Evolutionary conservation across 1,140 invertebrate genomes (phyloP), one percentile per base, ranked within the genome.

Genomic region (Zelostemma sp.): DNA sequence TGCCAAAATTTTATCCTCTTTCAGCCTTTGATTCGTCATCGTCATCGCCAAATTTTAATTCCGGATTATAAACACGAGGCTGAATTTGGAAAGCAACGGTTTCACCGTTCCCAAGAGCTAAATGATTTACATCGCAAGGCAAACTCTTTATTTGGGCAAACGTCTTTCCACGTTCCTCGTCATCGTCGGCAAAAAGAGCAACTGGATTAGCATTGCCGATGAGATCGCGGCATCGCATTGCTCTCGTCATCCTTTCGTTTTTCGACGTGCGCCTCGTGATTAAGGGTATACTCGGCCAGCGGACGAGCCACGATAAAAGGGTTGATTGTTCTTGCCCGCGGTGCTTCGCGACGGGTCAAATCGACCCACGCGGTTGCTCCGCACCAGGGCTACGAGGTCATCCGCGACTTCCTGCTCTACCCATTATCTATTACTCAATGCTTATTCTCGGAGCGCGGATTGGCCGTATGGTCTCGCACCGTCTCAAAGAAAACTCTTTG

Each of bases 331-430:
- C 59, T 55, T 56, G 69, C 60, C 38, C 59, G 50, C 19, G 48
- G 33, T n/a, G n/a, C 46, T 45, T 60, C 43, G 64, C 64, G 65
- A 64, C 57, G 69, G 73, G 68, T 73, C 76, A 50, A 60, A 48
- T 60, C 75, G 69, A 76, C 77, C 77, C 72, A 74, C 73, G 76
- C 74, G 65, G n/a, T n/a, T n/a, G 57, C 62, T 48, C 19, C 47
- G 11, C 60, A 41, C 48, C 57, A 58, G 70, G 74, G 62, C 70
- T 62, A 49, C 75, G 69, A 72, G 79, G 79, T 80, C 77, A 75
- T 59, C 46, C 50, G 43, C 60, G 58, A 79, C 76, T 80, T 80
- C 73, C 77, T 76, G 71, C 73, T 78, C 72, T 74, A 74, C 63
- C 71, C 70, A 56, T 66, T 63, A 49, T 50, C 73, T 70, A 76